A percentile compares a stretch with the other conserved stretches of the same genome.
Conservation (phyloP, 2,797 vertebrate species). For the Coregonus sp. region DNA sequence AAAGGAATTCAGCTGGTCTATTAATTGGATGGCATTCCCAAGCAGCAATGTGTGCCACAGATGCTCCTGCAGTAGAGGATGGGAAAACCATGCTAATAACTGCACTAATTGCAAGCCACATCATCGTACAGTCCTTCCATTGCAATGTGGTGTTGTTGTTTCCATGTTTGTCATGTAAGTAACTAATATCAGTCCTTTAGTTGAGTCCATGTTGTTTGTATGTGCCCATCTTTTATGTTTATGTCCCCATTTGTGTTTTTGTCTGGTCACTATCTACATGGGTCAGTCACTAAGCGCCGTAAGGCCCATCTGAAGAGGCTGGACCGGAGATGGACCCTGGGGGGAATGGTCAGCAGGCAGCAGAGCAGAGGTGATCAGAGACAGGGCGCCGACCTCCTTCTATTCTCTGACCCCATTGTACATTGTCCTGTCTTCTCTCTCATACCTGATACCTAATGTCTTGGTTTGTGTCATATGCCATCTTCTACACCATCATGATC, state of each 20-base stretch:
- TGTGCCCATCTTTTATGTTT: conserved; percentile 61
- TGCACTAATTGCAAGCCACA: conserved; percentile 66
- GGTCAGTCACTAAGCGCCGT: conserved; percentile 98
- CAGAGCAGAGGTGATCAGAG: conserved; percentile 97
- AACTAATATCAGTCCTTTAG: conserved; percentile 54
- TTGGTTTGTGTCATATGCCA: not conserved
- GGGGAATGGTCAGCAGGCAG: conserved; percentile 99
- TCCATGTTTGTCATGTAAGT: conserved; percentile 53
- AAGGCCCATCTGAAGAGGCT: conserved; percentile 99
- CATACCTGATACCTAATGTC: not conserved
- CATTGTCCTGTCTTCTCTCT: conserved; percentile 10
- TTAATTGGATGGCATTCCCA: conserved; percentile 61
- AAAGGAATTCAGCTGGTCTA: conserved; percentile 40
- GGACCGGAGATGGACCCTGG: conserved; percentile 99
- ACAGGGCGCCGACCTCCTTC: conserved; percentile 52
- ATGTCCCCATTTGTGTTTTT: conserved; percentile 37
- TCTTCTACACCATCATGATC: not conserved
- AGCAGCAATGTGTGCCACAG: conserved; percentile 64
- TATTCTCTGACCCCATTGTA: conserved; percentile 47
- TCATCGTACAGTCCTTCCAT: conserved; percentile 48
- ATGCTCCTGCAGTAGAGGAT: conserved; percentile 59
- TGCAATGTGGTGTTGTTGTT: conserved; percentile 52
- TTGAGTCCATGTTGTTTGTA: conserved; percentile 56
- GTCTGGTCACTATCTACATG: conserved; percentile 58
- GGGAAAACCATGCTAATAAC: conserved; percentile 58